A percentile compares a stretch with the other conserved stretches of the same genome.
These are phyloP conservation scores for Corynorhinus townsendii DNA, from an alignment of 2,113 vertebrate species.

Conservation along the genomic window DNA sequence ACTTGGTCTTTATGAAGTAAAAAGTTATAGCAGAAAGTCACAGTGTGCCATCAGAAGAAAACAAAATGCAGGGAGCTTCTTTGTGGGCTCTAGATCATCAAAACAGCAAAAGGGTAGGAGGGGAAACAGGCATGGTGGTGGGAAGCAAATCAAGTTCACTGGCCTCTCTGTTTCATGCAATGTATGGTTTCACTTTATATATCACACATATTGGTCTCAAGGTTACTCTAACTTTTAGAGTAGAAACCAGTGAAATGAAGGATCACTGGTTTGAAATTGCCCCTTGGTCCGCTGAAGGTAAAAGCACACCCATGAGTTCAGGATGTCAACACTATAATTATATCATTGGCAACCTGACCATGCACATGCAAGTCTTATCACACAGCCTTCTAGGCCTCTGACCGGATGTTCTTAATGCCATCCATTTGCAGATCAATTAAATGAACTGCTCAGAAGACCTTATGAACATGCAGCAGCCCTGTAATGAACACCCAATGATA, in stretches of 20 bases:
- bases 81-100: not conserved
- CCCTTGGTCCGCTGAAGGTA: not conserved
- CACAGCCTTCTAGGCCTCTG: not conserved
- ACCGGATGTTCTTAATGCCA: not conserved
- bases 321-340: not conserved
- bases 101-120: not conserved
- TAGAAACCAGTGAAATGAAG: not conserved
- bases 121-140: not conserved
- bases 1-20: not conserved
- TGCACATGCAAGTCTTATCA: not conserved
- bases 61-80: not conserved
- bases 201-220: not conserved
- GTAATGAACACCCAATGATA: not conserved
- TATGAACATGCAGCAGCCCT: not conserved
- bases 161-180: not conserved
- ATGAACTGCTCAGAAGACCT: not conserved
- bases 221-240: not conserved
- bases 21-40: not conserved
- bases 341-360: not conserved
- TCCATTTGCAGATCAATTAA: constrained; percentile 44
- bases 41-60: not conserved
- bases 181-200: not conserved
- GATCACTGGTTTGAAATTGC: not conserved
- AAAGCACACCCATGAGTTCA: not conserved
- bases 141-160: not conserved